phyloP scores from a whole-genome alignment of 53 echinoderm and acorn worm genomes.

The Glandiceps talaboti region DNA sequence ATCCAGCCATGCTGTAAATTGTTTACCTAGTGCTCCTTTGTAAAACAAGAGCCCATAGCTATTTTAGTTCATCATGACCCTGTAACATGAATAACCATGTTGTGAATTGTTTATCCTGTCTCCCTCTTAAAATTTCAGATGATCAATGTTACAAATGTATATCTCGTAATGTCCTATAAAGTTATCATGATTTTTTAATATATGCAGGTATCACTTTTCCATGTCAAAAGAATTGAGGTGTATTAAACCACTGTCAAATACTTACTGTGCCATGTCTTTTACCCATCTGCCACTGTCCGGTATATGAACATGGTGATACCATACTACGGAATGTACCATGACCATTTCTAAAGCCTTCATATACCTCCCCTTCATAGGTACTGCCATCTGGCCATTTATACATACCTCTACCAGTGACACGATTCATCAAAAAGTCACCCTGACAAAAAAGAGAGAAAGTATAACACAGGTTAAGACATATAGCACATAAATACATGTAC shows the following conservation, averaged over 20 bases:
- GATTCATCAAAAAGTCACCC: conserved; percentile 91
- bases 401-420: conserved; percentile 77
- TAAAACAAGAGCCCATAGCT: conserved; percentile 91
- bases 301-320: conserved; percentile 71
- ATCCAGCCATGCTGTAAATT: conserved; percentile 80
- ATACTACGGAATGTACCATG: conserved; percentile 84
- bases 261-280: conserved; percentile 85
- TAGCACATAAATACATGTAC: background rate
- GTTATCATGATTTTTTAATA: no score
- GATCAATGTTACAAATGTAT: conserved; percentile 92
- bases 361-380: conserved; percentile 86
- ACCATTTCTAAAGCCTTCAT: conserved; percentile 69
- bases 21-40: conserved; percentile 87
- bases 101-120: conserved; percentile 93
- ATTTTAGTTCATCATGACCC: conserved; percentile 92
- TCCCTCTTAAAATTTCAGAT: conserved; percentile 89
- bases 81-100: conserved; percentile 47
- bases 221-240: no score
- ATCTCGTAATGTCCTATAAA: no score
- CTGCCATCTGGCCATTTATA: conserved; percentile 96
- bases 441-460: conserved; percentile 9
- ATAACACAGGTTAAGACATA: background rate
- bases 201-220: no score
- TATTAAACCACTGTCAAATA: no score
- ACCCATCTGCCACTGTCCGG: conserved; percentile 83